Percentiles rank a stretch among this genome's conserved stretches.
These are phyloP conservation scores for Deroptyus accipitrinus DNA, from an alignment of 2,113 vertebrate species.

Conservation along the genomic window DNA sequence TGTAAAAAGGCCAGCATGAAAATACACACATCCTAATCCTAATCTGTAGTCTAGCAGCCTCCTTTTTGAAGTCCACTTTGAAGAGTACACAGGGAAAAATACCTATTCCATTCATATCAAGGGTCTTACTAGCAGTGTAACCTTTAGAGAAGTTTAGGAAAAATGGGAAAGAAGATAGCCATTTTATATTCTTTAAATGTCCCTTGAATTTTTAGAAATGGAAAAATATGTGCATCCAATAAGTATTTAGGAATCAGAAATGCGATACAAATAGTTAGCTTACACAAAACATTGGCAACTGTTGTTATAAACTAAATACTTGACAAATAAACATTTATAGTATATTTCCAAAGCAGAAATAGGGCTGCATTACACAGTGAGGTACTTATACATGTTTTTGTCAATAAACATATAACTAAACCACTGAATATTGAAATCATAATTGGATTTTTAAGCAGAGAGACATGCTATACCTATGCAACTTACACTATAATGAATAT, in stretches of 20 bases:
- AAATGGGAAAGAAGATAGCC: neutral
- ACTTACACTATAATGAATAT: neutral
- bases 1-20: neutral
- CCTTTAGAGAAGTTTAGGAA: neutral
- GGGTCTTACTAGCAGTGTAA: neutral
- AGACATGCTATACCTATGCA: neutral
- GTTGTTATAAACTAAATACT: neutral
- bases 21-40: neutral
- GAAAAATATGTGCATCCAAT: neutral
- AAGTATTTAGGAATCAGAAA: neutral
- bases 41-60: neutral
- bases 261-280: neutral
- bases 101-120: neutral
- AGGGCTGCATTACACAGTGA: neutral
- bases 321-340: neutral
- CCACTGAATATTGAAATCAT: neutral
- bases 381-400: neutral
- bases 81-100: neutral
- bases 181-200: neutral
- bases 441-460: neutral
- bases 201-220: neutral
- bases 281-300: neutral
- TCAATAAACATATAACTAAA: neutral
- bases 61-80: neutral
- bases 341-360: neutral